Percentiles rank a stretch among this genome's conserved stretches.
Evolutionary conservation across 2,888 invertebrate genomes (phyloP).

Genomic region (Brassicogethes aeneus): DNA sequence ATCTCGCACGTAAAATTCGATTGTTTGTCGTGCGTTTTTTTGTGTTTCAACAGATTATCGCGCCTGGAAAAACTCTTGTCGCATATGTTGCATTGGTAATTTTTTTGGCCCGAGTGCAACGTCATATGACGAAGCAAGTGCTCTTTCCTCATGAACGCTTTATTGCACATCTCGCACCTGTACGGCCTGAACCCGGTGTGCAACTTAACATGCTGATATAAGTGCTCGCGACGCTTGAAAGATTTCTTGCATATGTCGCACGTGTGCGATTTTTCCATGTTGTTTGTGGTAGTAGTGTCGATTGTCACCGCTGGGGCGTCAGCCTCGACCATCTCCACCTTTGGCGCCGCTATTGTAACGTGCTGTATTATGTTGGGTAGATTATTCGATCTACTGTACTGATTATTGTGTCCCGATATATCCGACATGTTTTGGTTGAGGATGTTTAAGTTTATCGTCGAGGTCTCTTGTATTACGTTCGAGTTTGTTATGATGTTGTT

Average conservation of each 20-base stretch:
- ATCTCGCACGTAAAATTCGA: slow-evolving; percentile 54
- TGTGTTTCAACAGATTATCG: slow-evolving; percentile 51
- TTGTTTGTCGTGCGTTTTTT: slow-evolving; percentile 48
- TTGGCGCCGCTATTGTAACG: background rate
- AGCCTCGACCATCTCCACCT: background rate
- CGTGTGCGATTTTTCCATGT: slow-evolving; percentile 21
- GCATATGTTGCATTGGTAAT: slow-evolving; percentile 52
- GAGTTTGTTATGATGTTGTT: background rate
- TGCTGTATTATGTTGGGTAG: background rate
- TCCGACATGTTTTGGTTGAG: background rate
- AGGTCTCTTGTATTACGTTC: background rate
- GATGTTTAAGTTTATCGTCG: background rate
- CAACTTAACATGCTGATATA: slow-evolving; percentile 58
- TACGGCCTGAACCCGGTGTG: slow-evolving; percentile 60
- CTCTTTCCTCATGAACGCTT: slow-evolving; percentile 60
- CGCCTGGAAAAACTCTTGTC: slow-evolving; percentile 47
- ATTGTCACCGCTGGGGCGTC: background rate
- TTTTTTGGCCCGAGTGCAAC: slow-evolving; percentile 59
- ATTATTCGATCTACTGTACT: background rate
- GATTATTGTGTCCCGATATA: background rate
- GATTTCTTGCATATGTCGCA: slow-evolving; percentile 54
- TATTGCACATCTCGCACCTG: slow-evolving; percentile 54
- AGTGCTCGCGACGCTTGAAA: slow-evolving; percentile 60
- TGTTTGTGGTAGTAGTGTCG: background rate
- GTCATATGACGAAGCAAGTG: slow-evolving; percentile 57